Conservation (phyloP, 1,140 invertebrate genomes). For the Argopecten irradians region DNA sequence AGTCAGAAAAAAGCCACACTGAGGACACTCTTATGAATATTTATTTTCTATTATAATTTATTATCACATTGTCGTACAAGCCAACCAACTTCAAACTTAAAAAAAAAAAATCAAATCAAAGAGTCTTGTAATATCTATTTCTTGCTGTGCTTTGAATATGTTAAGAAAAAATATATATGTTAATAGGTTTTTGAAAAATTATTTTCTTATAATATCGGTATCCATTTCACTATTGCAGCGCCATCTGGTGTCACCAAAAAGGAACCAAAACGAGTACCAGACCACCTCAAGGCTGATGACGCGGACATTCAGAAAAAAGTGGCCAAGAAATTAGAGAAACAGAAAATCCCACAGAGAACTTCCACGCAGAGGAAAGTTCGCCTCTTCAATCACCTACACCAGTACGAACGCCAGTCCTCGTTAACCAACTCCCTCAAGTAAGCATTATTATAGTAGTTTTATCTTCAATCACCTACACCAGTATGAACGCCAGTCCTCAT, state of each 20-base stretch:
- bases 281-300: conserved; percentile 71
- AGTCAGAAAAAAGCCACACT: too few relatives aligned
- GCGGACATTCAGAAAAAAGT: conserved; percentile 69
- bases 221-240: neutral
- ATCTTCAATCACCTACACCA: too few relatives aligned
- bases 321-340: conserved; percentile 71
- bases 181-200: neutral
- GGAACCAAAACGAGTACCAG: conserved; percentile 64
- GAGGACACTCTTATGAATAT: too few relatives aligned
- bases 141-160: too few relatives aligned
- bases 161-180: too few relatives aligned
- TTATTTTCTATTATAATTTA: too few relatives aligned
- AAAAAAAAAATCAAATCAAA: too few relatives aligned
- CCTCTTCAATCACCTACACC: conserved; percentile 75
- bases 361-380: conserved; percentile 69
- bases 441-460: conserved; percentile 63
- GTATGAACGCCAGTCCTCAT: too few relatives aligned
- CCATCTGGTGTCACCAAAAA: conserved; percentile 45
- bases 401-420: conserved; percentile 70
- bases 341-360: conserved; percentile 69
- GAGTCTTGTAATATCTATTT: too few relatives aligned
- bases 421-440: conserved; percentile 61
- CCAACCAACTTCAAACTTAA: too few relatives aligned
- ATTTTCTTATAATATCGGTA: neutral
- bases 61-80: too few relatives aligned